These are phyloP conservation scores for Ostrea denselamellosa DNA, from an alignment of 1,140 invertebrate species.

Conservation along the genomic window DNA sequence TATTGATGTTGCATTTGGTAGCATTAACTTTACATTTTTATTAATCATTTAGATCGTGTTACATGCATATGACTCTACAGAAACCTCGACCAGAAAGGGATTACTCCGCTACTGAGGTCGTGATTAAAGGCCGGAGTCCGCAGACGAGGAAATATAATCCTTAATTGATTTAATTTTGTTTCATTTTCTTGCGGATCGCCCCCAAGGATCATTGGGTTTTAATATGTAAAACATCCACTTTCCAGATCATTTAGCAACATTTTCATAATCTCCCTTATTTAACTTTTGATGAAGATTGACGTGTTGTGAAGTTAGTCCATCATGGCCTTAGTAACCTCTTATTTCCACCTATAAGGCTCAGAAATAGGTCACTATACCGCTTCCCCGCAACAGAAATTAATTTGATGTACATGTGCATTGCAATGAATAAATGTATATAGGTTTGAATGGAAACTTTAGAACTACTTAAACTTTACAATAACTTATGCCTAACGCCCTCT, in stretches of 20 bases:
- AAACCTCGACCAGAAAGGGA: constrained; percentile 6
- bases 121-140: constrained; percentile 31
- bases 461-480: not conserved
- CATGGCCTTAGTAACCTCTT: not conserved
- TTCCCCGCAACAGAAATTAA: not conserved
- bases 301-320: not conserved
- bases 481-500: too few relatives aligned
- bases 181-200: constrained; percentile 31
- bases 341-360: not conserved
- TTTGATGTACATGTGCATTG: not conserved
- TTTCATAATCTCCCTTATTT: constrained; percentile 48
- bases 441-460: not conserved
- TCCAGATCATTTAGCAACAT: constrained; percentile 46
- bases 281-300: constrained; percentile 22
- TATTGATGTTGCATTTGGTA: constrained; percentile 36
- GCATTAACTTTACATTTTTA: constrained; percentile 37
- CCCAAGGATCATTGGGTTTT: constrained; percentile 38
- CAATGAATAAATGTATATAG: not conserved
- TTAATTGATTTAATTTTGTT: constrained; percentile 37
- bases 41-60: constrained; percentile 28
- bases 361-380: not conserved
- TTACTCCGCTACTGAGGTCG: constrained; percentile 1
- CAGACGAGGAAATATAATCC: constrained; percentile 19
- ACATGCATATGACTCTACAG: constrained; percentile 23
- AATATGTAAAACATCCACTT: constrained; percentile 45